A percentile compares a stretch with the other conserved stretches of the same genome.
phyloP scores from a whole-genome alignment of 2,113 vertebrate species.

The Rhea pennata region DNA sequence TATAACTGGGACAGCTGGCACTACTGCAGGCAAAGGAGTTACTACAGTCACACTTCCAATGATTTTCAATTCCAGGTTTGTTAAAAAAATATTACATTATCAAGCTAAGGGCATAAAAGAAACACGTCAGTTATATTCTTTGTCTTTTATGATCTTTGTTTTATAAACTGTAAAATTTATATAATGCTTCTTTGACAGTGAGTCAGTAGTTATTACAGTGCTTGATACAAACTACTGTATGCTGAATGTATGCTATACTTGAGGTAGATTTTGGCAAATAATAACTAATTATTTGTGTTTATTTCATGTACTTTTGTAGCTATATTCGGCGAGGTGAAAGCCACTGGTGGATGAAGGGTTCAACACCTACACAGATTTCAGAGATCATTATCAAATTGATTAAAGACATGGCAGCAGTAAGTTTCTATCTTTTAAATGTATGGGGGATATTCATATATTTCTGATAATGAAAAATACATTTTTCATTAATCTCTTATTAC shows the following conservation, averaged over 20 bases:
- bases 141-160: background rate
- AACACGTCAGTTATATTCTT: background rate
- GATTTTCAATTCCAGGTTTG: conserved; percentile 98
- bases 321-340: conserved; percentile 96
- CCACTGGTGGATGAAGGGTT: conserved; percentile 99
- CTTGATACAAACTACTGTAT: background rate
- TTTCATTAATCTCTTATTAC: background rate
- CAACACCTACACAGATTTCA: conserved; percentile 96
- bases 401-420: conserved; percentile 99
- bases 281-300: background rate
- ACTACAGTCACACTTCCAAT: conserved; percentile 97
- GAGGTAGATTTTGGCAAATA: background rate
- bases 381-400: conserved; percentile 99
- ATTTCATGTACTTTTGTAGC: conserved; percentile 70
- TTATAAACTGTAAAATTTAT: background rate
- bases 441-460: background rate
- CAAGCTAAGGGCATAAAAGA: background rate
- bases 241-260: background rate
- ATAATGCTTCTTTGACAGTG: background rate
- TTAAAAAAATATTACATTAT: background rate
- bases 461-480: background rate
- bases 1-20: conserved; percentile 92
- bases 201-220: background rate
- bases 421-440: conserved; percentile 50
- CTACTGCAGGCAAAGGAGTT: conserved; percentile 94